A percentile compares a stretch with the other conserved stretches of the same genome.
These are phyloP conservation scores for Crossaster papposus DNA, from an alignment of 53 echinoderm and acorn worm species.

Conservation along the genomic window DNA sequence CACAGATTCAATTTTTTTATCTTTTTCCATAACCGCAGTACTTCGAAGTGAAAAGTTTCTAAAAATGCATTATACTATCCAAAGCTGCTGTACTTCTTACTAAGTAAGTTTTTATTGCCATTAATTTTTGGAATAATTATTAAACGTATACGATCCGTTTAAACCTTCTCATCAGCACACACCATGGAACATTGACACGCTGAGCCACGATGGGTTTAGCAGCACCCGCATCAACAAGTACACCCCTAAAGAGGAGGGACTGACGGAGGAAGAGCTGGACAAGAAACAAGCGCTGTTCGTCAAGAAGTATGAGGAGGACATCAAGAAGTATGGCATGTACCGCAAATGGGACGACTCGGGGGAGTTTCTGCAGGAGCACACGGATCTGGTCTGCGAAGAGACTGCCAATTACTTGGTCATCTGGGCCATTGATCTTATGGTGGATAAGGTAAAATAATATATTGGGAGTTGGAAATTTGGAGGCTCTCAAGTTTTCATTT, in stretches of 20 bases:
- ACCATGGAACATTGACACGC: conserved; percentile 95
- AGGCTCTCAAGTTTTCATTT: too few species aligned
- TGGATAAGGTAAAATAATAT: conserved; percentile 71
- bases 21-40: too few species aligned
- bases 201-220: conserved; percentile 86
- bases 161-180: conserved; percentile 57
- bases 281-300: conserved; percentile 78
- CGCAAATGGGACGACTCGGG: conserved; percentile 76
- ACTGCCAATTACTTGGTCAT: conserved; percentile 96
- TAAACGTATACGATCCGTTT: too few species aligned
- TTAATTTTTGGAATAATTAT: too few species aligned
- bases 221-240: conserved; percentile 90
- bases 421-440: conserved; percentile 92
- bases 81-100: too few species aligned
- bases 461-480: neutral
- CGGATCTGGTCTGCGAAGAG: conserved; percentile 84
- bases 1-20: too few species aligned
- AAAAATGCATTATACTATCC: too few species aligned
- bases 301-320: conserved; percentile 83
- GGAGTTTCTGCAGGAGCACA: conserved; percentile 70
- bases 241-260: conserved; percentile 37
- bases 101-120: too few species aligned
- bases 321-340: conserved; percentile 95
- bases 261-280: conserved; percentile 69
- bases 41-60: too few species aligned